Conservation (phyloP, 1,140 invertebrate genomes). For the Drosophila takahashii region DNA sequence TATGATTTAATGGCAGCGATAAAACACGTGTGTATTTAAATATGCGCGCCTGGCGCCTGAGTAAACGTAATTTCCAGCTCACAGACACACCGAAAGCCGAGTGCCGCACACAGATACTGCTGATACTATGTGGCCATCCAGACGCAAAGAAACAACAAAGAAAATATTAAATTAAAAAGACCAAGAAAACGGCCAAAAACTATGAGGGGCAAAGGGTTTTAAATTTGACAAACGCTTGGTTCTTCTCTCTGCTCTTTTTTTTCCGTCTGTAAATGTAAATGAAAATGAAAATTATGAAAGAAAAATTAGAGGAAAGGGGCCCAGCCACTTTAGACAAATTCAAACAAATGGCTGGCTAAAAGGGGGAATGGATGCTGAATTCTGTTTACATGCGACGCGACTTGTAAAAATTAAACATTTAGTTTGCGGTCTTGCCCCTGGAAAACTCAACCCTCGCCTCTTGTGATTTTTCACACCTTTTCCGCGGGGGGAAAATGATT, state of each 20-base stretch:
- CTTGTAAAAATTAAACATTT: slow-evolving; percentile 77
- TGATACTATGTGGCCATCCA: slow-evolving; percentile 31
- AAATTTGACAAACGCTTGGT: slow-evolving; percentile 62
- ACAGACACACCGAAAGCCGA: slow-evolving; percentile 35
- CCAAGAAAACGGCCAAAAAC: slow-evolving; percentile 63
- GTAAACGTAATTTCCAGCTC: slow-evolving; percentile 83
- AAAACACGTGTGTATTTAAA: slow-evolving; percentile 85
- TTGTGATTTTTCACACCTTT: slow-evolving; percentile 62
- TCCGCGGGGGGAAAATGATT: slow-evolving; percentile 60
- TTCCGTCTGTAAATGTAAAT: slow-evolving; percentile 12
- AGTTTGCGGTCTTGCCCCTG: slow-evolving; percentile 62
- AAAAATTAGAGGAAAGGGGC: slow-evolving; percentile 16
- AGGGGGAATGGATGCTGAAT: slow-evolving; percentile 6
- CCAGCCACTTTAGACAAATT: slow-evolving; percentile 80
- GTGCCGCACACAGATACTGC: slow-evolving; percentile 37
- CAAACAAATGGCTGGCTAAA: slow-evolving; percentile 71
- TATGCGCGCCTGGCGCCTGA: slow-evolving; percentile 83
- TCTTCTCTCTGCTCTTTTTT: slow-evolving; percentile 22
- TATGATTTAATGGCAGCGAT: slow-evolving; percentile 85
- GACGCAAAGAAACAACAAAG: slow-evolving; percentile 73
- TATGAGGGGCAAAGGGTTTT: slow-evolving; percentile 25
- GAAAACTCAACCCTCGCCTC: neutral
- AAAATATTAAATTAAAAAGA: slow-evolving; percentile 80
- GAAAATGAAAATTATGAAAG: slow-evolving; percentile 69
- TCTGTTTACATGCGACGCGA: slow-evolving; percentile 73